A percentile compares a stretch with the other conserved stretches of the same genome.
Evolutionary conservation across 1,140 invertebrate genomes (phyloP).

Genomic region (Pseudobourletiella spinata): DNA sequence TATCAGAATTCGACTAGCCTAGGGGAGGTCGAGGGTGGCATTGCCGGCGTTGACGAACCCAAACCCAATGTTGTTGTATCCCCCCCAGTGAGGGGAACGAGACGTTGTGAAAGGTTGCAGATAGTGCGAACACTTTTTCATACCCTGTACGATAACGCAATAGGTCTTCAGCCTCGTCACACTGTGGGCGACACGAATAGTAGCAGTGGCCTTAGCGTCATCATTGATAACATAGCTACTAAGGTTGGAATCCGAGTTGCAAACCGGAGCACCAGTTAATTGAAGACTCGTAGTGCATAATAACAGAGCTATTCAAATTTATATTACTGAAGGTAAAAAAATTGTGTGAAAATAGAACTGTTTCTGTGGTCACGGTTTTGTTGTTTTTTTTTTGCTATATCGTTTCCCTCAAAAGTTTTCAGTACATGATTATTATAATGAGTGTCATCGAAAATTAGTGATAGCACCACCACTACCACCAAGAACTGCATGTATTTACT

Average conservation of each 20-base stretch:
- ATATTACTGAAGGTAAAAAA: too few species aligned
- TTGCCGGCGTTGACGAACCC: too few species aligned
- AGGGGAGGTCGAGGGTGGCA: too few species aligned
- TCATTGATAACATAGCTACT: constrained; percentile 50
- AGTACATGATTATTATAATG: neutral
- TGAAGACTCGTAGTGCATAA: neutral
- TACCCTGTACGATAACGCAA: constrained; percentile 47
- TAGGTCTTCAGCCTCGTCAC: constrained; percentile 45
- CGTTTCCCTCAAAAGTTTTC: neutral
- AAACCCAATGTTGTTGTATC: too few species aligned
- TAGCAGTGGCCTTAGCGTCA: constrained; percentile 41
- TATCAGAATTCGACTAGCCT: too few species aligned
- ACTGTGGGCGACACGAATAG: constrained; percentile 37
- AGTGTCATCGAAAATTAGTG: neutral
- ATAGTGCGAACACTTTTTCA: constrained; percentile 48
- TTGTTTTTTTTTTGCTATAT: too few species aligned
- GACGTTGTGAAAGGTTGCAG: constrained; percentile 45
- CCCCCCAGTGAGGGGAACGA: neutral
- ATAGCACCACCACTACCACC: too few species aligned
- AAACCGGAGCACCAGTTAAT: neutral
- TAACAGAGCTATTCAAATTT: neutral
- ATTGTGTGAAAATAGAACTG: too few species aligned
- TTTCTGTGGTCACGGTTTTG: too few species aligned
- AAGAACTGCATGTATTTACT: too few species aligned
- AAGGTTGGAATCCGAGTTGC: constrained; percentile 47